phyloP scores from a whole-genome alignment of 2,888 invertebrate species.

The Pteria penguin region DNA sequence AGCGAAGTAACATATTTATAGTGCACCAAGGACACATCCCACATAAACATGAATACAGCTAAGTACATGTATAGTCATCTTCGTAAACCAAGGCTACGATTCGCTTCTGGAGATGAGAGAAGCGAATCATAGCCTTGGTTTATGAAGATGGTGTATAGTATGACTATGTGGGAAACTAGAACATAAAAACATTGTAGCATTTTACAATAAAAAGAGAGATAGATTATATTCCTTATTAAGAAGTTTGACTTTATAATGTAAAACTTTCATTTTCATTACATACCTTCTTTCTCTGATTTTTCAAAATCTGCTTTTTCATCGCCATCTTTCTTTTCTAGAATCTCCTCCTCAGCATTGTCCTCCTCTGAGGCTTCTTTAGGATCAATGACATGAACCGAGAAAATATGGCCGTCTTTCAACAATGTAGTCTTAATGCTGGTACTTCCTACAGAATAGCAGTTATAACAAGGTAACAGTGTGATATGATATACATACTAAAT shows the following conservation, averaged over 20 bases:
- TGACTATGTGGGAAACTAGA: too few species aligned
- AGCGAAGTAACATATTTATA: too few species aligned
- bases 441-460: slow-evolving; percentile 60
- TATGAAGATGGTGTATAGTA: too few species aligned
- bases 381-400: slow-evolving; percentile 78
- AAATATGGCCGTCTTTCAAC: slow-evolving; percentile 78
- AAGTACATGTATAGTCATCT: too few species aligned
- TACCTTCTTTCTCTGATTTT: slow-evolving; percentile 66
- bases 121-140: too few species aligned
- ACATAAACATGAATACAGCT: too few species aligned
- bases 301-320: slow-evolving; percentile 69
- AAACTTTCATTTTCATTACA: slow-evolving; percentile 43
- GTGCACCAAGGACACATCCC: too few species aligned
- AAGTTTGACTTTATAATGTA: slow-evolving; percentile 13
- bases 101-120: too few species aligned
- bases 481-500: background rate
- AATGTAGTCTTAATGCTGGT: slow-evolving; percentile 72
- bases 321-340: slow-evolving; percentile 45
- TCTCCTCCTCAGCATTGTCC: slow-evolving; percentile 48
- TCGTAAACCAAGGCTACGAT: too few species aligned
- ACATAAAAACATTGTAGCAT: too few species aligned
- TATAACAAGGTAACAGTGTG: background rate
- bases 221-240: too few species aligned
- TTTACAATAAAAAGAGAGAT: too few species aligned
- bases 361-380: slow-evolving; percentile 66